Base-by-base conservation (phyloP, 1,140 invertebrate species). In the Drosophila eugracilis region DNA sequence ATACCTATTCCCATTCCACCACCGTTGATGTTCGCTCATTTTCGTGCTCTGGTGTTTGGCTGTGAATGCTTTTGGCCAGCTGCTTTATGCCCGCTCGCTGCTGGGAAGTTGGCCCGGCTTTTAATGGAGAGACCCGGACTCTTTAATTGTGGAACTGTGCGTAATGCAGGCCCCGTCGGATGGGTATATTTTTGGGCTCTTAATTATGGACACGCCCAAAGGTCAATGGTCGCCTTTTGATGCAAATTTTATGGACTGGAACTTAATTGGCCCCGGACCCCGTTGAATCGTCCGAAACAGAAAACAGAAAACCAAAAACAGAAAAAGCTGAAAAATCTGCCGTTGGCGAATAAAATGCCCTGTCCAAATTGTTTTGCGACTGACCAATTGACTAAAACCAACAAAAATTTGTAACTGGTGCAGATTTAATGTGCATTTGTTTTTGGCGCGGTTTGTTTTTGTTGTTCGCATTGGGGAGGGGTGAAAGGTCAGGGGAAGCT, bases 191-290 rank as follows among this genome's bases (percentile, higher is more conserved):
- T 77, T 65, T 37, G 39, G 75, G 37, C 74, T 76, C 81, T 78
- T 84, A 84, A 84, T 78, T 74, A 58, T 62, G 62, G 39, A 24
- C 65, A 37, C 58, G 73, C 44, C 55, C 60, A 67, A 60, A 67
- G 79, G 80, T 75, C 79, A 75, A 55, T 66, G 65, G 45, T 66
- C 70, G 58, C 36, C 22, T 48, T 59, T 58, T 76, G 67, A 81
- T 85, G 72, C 80, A 81, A 55, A 71, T 69, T 86, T 86, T 81
- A 86, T 86, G 77, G 73, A 78, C 83, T 83, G 83, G 47, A 88
- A 88, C 70, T 78, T 86, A 88, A 86, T 88, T 88, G 83, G 70
- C 53, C 54, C 42, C 34, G 44, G 44, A 15, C 14, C 14, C 62
- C 62, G 30, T 63, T 41, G 62, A 62, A 48, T 62, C 6, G 28